Conservation (phyloP, 2,888 invertebrate species). For the Aleiodes testaceus region DNA sequence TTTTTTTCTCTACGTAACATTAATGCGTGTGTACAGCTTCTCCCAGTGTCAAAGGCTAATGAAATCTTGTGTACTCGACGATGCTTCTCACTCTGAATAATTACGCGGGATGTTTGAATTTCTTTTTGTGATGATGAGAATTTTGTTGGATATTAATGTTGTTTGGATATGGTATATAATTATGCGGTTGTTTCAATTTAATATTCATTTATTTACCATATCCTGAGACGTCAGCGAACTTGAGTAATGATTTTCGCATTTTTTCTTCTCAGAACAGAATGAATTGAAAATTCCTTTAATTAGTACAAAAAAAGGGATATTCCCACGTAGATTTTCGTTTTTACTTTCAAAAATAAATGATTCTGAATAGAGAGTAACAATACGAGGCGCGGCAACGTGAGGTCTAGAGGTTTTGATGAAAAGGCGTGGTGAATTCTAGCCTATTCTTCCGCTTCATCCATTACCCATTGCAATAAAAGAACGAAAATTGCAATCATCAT, state of each 20-base stretch:
- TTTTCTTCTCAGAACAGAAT: too few relatives aligned
- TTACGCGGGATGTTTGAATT: slow-evolving; percentile 32
- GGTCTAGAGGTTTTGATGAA: slow-evolving; percentile 36
- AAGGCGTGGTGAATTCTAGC: slow-evolving; percentile 41
- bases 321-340: slow-evolving; percentile 1
- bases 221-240: too few relatives aligned
- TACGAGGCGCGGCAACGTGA: slow-evolving; percentile 24
- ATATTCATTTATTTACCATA: background rate
- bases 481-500: too few relatives aligned
- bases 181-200: background rate
- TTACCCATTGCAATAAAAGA: background rate
- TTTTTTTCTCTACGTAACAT: slow-evolving; percentile 14
- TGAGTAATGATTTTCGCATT: too few relatives aligned
- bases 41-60: slow-evolving; percentile 54
- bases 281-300: too few relatives aligned
- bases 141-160: too few relatives aligned
- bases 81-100: slow-evolving; percentile 48
- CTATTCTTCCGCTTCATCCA: slow-evolving; percentile 42
- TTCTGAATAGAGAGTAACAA: background rate
- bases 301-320: too few relatives aligned
- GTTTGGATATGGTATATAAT: too few relatives aligned
- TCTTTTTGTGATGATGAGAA: background rate
- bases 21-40: slow-evolving; percentile 11
- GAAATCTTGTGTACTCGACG: slow-evolving; percentile 57
- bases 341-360: slow-evolving; percentile 3